Percentiles rank a stretch among this genome's conserved stretches.
phyloP scores from a whole-genome alignment of 2,797 vertebrate species.

The Mionectes olivaceus region DNA sequence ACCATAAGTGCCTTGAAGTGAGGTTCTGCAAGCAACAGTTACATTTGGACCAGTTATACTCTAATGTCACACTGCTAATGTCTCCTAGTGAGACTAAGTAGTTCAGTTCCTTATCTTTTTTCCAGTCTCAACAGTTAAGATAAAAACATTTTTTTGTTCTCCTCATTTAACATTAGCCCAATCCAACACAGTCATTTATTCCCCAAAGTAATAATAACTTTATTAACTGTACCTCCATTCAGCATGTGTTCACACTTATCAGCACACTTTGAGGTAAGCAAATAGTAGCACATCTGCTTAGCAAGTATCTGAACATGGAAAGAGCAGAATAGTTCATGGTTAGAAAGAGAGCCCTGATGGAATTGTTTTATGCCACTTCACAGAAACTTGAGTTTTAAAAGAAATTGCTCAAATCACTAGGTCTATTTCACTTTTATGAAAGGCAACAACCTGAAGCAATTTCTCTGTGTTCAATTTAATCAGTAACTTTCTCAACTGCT shows the following conservation, averaged over 20 bases:
- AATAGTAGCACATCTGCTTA: background rate
- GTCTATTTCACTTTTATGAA: background rate
- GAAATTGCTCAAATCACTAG: background rate
- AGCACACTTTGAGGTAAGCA: background rate
- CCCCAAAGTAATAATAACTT: background rate
- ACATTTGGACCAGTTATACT: background rate
- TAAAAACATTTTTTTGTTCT: background rate
- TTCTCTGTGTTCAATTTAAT: background rate
- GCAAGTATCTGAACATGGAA: background rate
- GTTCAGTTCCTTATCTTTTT: background rate
- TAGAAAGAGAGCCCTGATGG: background rate
- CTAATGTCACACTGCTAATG: background rate
- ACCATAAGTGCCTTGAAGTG: background rate
- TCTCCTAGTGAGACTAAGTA: background rate
- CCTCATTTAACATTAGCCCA: background rate
- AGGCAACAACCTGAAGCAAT: background rate
- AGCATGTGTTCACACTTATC: fast-evolving
- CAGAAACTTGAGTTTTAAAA: background rate
- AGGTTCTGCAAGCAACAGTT: background rate
- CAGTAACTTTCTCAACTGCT: background rate
- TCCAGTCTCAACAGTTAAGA: background rate
- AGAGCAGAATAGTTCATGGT: background rate
- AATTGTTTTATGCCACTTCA: background rate
- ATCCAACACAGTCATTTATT: background rate
- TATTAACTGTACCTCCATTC: background rate